phyloP scores from a whole-genome alignment of 2,797 vertebrate genomes.

The Oreochromis mossambicus region DNA sequence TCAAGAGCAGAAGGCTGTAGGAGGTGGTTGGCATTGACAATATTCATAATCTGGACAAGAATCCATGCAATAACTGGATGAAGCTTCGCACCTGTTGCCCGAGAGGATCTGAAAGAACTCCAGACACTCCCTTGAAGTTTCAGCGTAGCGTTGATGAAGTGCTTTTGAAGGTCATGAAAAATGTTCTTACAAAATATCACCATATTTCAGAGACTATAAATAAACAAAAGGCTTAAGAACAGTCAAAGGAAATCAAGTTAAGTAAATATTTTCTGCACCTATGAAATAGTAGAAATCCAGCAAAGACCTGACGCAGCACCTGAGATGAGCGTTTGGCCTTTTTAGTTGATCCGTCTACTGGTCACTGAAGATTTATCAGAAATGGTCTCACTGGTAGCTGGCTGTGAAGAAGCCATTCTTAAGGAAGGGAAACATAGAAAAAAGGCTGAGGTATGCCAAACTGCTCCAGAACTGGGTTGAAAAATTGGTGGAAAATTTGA shows the following conservation, averaged over 20 bases:
- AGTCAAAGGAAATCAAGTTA: neutral
- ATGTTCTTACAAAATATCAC: neutral
- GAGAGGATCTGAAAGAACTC: neutral
- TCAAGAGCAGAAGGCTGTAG: conserved; percentile 45
- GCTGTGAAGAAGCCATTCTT: neutral
- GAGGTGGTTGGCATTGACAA: conserved; percentile 24
- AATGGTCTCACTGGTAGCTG: neutral
- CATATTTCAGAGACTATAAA: neutral
- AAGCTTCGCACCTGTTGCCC: conserved; percentile 21
- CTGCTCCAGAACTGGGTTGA: neutral
- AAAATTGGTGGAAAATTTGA: neutral
- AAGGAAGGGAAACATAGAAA: neutral
- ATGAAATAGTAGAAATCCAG: neutral
- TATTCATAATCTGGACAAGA: neutral
- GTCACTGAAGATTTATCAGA: neutral
- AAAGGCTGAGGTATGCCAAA: neutral
- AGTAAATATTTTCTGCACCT: neutral
- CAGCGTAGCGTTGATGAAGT: neutral
- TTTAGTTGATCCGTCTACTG: accelerated
- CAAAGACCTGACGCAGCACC: neutral
- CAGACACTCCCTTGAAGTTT: neutral
- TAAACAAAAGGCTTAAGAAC: neutral
- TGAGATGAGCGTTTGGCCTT: neutral
- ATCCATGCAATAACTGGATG: neutral
- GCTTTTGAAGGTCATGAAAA: neutral